A percentile compares a stretch with the other conserved stretches of the same genome.
phyloP scores from a whole-genome alignment of 2,113 vertebrate species.

The Callipepla squamata region DNA sequence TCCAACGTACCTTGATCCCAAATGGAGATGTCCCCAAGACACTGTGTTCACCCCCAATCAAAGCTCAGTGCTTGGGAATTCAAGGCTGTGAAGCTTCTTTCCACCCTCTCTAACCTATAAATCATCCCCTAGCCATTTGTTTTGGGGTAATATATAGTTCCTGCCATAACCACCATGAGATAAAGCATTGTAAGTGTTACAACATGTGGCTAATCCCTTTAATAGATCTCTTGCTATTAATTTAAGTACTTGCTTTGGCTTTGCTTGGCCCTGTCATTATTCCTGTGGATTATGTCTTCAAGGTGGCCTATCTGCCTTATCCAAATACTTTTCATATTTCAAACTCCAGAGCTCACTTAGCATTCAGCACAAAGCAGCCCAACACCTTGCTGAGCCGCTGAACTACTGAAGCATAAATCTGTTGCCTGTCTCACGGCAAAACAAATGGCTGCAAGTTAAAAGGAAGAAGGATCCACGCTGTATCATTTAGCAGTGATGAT shows the following conservation, averaged over 20 bases:
- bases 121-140: conserved; percentile 31
- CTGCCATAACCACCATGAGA: conserved; percentile 10
- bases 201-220: conserved; percentile 47
- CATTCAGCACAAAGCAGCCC: conserved; percentile 12
- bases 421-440: background rate
- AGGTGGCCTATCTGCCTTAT: conserved; percentile 50
- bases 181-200: conserved; percentile 52
- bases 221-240: conserved; percentile 67
- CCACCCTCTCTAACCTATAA: background rate
- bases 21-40: background rate
- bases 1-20: background rate
- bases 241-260: conserved; percentile 41
- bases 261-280: conserved; percentile 48
- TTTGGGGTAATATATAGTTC: conserved; percentile 38
- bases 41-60: background rate
- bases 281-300: conserved; percentile 51
- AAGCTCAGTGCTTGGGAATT: background rate
- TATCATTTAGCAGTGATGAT: background rate
- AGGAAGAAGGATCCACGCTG: background rate
- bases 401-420: conserved; percentile 13
- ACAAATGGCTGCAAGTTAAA: background rate
- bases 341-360: background rate
- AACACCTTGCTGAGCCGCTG: background rate
- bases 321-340: conserved; percentile 57
- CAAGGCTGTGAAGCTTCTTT: background rate